Base-by-base conservation (phyloP, 2,113 vertebrate genomes). In the Cephalopholis sonnerati region DNA sequence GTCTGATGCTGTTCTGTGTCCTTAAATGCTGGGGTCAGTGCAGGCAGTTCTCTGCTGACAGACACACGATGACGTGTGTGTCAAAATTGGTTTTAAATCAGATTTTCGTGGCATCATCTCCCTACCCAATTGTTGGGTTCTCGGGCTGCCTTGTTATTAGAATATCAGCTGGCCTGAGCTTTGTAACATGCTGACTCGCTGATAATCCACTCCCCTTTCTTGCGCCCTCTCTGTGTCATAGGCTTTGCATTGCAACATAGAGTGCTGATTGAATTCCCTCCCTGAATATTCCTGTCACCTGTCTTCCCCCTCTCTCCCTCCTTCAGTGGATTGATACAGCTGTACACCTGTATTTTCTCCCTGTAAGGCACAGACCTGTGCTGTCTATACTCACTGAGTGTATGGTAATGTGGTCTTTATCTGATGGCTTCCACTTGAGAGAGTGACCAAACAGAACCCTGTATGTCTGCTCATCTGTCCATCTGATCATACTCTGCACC, bases 31-130 rank as follows among this genome's bases (percentile, higher is more conserved):
- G 8, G 54, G 84, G 76, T 84, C 84, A 89, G 78, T 39, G 63
- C 55, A 74, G 41, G 74, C 76, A 55, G 53, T 44, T 73, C 57
- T 79, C 44, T 0, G 64, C 83, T 65, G 66, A 32, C 80, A 85
- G 74, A 82, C 70, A 70, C 53, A 51, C 46, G 15, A 69, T 83
- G 87, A 87, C 20, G 53, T 62, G 57, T 25, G 80, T 86, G 81
- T 90, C 41, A 86, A 78, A 91, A 92, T 87, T 88, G 87, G 77
- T 90, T 93, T 93, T 88, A 87, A 90, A 93, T 93, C 70, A 89
- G 91, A 89, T 91, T 91, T 91, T 71, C 18, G 39, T 74, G 46
- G 62, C 79, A 82, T 89, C 70, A 53, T 83, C 77, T 87, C 79
- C n/a, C 59, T 44, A 22, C 63, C 58, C 67, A 50, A 27, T 84